These are phyloP conservation scores for Artibeus lituratus DNA, from an alignment of 2,797 vertebrate genomes.

Conservation along the genomic window DNA sequence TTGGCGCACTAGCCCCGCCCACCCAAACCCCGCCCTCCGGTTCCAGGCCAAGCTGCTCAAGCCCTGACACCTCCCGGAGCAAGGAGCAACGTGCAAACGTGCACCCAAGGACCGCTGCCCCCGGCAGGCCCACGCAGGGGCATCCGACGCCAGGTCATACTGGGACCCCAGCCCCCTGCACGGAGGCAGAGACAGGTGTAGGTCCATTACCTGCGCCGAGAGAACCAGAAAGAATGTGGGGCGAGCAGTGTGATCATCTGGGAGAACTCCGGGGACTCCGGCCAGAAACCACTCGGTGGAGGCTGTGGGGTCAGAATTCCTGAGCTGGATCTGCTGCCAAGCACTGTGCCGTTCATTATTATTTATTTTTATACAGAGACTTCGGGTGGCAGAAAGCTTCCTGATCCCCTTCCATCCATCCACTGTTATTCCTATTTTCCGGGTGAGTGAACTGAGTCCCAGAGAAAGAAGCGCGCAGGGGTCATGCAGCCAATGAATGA, in stretches of 20 bases:
- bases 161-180: neutral
- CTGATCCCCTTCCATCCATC: neutral
- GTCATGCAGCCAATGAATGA: neutral
- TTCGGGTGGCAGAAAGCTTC: neutral
- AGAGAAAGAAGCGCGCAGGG: neutral
- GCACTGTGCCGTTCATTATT: neutral
- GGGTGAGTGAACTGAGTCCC: slow-evolving; percentile 33
- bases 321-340: slow-evolving; percentile 6
- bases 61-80: neutral
- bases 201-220: neutral
- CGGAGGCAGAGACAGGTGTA: neutral
- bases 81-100: too few species aligned
- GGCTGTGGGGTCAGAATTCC: slow-evolving; percentile 11
- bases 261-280: neutral
- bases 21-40: neutral
- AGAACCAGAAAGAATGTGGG: neutral
- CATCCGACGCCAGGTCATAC: neutral
- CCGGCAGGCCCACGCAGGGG: neutral
- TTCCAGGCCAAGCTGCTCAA: neutral
- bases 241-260: neutral
- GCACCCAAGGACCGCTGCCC: neutral
- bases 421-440: neutral
- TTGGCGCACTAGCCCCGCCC: neutral
- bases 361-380: slow-evolving; percentile 21
- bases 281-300: slow-evolving; percentile 16